Evolutionary conservation across 2,113 vertebrate species (phyloP), one percentile per base, ranked within the genome.

Genomic region (Dinomys branickii): DNA sequence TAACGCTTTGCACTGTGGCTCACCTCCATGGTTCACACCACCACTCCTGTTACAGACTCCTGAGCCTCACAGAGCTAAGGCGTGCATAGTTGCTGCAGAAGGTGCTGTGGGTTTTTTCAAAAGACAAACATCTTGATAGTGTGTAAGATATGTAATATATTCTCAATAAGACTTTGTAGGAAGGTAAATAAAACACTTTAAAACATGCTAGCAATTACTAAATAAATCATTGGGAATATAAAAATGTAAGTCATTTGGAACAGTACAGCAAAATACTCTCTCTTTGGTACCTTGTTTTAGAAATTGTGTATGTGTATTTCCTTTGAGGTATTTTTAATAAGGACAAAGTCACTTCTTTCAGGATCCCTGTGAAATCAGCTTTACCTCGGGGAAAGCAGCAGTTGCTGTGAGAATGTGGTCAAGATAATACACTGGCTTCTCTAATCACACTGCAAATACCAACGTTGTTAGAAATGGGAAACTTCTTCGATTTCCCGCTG

Each of bases 201-300:
- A 97, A 97, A 91, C 50, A 97, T 97, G 41, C 91, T 90, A 77
- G 8, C 7, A 35, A 83, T 94, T 82, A 84, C 97, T 97, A 90
- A 75, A 73, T 41, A 95, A 96, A 94, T 96, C 38, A 90, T 97
- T 96, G 97, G 84, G n/a, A 78, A 88, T 92, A 91, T 96, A 61
- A 95, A 96, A 97, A 75, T 96, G 5, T 94, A 97, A 97, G 90
- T 95, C 0, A 85, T 95, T 98, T 97, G 90, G 56, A 97, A 96
- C 30, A 92, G 96, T 97, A 69, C 56, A n/a, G 19, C 24, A 87
- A 89, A 96, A 95, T 88, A 58, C 84, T 97, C 86, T 67, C 71
- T 56, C 20, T 78, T 92, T 35, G 89, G 24, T 44, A 90, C 92
- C 94, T 96, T 16, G 41, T 83, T 98, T 97, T 96, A 92, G 50